Evolutionary conservation across 2,888 invertebrate genomes (phyloP).

Genomic region (Leptinotarsa haldemani): DNA sequence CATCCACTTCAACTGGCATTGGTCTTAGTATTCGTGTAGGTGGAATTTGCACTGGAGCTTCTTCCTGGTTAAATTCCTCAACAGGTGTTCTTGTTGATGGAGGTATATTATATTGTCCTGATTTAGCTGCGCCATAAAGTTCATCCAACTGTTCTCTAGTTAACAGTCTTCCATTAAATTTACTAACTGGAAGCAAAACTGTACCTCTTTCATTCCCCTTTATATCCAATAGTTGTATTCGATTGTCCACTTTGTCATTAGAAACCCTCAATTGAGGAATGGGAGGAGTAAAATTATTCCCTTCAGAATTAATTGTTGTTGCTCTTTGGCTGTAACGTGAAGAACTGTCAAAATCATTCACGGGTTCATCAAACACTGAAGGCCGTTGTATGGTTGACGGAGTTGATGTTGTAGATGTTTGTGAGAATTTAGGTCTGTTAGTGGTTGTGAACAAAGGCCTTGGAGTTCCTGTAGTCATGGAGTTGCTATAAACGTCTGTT

Average conservation of each 20-base stretch:
- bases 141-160: conserved; percentile 50
- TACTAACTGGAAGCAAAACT: conserved; percentile 62
- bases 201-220: conserved; percentile 62
- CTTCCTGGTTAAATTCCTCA: conserved; percentile 60
- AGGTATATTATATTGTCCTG: conserved; percentile 13
- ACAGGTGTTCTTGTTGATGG: conserved; percentile 11
- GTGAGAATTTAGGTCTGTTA: conserved; percentile 67
- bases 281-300: conserved; percentile 67
- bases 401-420: conserved; percentile 65
- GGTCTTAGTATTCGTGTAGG: conserved; percentile 56
- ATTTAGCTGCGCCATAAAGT: not conserved
- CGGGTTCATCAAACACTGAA: conserved; percentile 46
- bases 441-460: conserved; percentile 78
- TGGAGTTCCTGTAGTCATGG: conserved; percentile 73
- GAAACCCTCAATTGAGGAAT: conserved; percentile 70
- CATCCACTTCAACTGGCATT: conserved; percentile 63
- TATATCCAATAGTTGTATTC: conserved; percentile 65
- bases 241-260: conserved; percentile 50
- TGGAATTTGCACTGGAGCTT: conserved; percentile 50
- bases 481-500: conserved; percentile 77
- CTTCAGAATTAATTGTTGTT: conserved; percentile 67
- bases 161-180: conserved; percentile 55
- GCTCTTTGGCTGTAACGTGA: conserved; percentile 51
- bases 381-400: conserved; percentile 54
- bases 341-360: conserved; percentile 50